Base-by-base conservation (phyloP, 1,140 invertebrate species). In the Lasioglossum baleicum region DNA sequence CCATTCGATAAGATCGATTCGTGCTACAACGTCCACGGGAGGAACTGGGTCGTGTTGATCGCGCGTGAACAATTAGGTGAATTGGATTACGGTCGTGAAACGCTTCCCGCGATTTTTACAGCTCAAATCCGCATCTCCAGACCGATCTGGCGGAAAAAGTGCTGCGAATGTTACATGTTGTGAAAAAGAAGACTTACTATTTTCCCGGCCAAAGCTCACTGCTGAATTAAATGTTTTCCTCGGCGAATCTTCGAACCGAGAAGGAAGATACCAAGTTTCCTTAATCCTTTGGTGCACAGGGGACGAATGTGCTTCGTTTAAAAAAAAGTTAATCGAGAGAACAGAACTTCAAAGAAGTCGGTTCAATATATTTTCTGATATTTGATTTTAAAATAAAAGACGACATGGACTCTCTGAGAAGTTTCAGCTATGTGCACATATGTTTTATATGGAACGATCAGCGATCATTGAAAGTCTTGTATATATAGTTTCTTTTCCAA, bases 41-140 rank as follows among this genome's bases (percentile, higher is more conserved):
- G 17, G 7, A 76, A 76, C 53, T 40, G 75, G 40, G 35, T 63
- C 20, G 31, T 26, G 6, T 6, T 31, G 31, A 58, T 73, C 17
- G 7, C 13, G 51, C n/a, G 22, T 65, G 40, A 72, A 66, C 61
- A 48, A 76, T 69, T 56, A 53, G 15, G 0, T 2, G 60, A 70
- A 61, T 60, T 13, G 53, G 60, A 79, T 65, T 22, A 4, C 8
- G 13, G n/a, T 20, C 42, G 64, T 51, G 17, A n/a, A 7, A 70
- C 7, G 13, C 0, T 58, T 26, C n/a, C 42, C 0, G 53, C 11
- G 11, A 31, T 35, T 58, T 42, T 20, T 53, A n/a, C 13, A 35
- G 64, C 31, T 40, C 56, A 65, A 13, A 44, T 0, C 26, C n/a
- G 8, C 48, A 51, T 17, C 42, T 63, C 60, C 66, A 15, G 0